Evolutionary conservation across 1,140 invertebrate species (phyloP).

Genomic region (Formica exsecta): DNA sequence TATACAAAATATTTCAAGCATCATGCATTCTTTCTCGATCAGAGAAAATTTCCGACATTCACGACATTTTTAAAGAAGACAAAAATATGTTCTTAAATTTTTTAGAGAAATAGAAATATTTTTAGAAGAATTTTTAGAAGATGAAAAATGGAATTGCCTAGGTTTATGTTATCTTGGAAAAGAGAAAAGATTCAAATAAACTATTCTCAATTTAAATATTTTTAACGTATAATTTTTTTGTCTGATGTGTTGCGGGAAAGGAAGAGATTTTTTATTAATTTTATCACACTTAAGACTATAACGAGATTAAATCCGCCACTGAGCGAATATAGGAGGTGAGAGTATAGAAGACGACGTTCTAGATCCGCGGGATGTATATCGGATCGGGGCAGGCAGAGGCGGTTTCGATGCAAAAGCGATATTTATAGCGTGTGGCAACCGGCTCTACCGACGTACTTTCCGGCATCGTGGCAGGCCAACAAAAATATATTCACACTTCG

Average conservation of each 20-base stretch:
- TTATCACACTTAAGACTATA: background rate
- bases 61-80: background rate
- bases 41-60: background rate
- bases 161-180: background rate
- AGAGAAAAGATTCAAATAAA: background rate
- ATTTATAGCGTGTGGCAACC: slow-evolving; percentile 83
- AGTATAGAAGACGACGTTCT: slow-evolving; percentile 58
- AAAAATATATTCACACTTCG: slow-evolving; percentile 84
- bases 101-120: background rate
- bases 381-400: slow-evolving; percentile 78
- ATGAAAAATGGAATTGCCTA: background rate
- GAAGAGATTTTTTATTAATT: background rate
- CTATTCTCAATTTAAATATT: slow-evolving; percentile 23
- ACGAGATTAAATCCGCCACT: background rate
- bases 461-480: slow-evolving; percentile 81
- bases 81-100: background rate
- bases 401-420: slow-evolving; percentile 84
- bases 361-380: slow-evolving; percentile 76
- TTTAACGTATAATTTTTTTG: background rate
- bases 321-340: background rate
- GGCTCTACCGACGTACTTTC: slow-evolving; percentile 80
- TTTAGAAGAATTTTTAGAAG: background rate
- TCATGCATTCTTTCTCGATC: background rate
- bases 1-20: background rate
- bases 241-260: background rate